These are phyloP conservation scores for Eupithecia pulchellata DNA, from an alignment of 2,888 invertebrate genomes.

Conservation along the genomic window DNA sequence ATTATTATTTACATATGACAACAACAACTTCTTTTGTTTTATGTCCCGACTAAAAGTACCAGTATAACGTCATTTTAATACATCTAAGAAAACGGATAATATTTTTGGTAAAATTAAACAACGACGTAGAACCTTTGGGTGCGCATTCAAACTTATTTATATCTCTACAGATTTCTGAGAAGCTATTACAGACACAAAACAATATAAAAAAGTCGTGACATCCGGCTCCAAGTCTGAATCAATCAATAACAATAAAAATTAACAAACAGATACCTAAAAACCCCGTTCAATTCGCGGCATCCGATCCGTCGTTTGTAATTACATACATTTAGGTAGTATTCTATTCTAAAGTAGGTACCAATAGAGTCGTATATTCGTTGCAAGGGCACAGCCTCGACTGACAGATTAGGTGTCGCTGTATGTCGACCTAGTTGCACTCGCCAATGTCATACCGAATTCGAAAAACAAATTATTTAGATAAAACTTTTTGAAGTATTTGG, in stretches of 20 bases:
- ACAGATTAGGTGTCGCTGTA: conserved; percentile 52
- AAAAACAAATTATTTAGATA: background rate
- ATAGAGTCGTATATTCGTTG: conserved; percentile 39
- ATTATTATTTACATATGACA: no score
- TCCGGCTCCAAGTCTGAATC: background rate
- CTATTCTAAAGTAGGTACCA: conserved; percentile 45
- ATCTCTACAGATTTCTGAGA: background rate
- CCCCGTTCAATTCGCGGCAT: conserved; percentile 33
- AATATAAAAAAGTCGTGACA: background rate
- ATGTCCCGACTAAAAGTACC: background rate
- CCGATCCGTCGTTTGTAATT: conserved; percentile 59
- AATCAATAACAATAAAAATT: conserved; percentile 7
- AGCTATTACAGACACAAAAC: background rate
- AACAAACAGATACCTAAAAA: conserved; percentile 20
- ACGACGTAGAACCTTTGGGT: no score
- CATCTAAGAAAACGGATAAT: no score
- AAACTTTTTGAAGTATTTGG: background rate
- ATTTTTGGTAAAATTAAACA: no score
- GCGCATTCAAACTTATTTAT: background rate
- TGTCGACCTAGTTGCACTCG: conserved; percentile 25
- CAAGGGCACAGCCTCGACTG: conserved; percentile 63
- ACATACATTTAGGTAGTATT: conserved; percentile 54
- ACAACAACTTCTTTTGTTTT: background rate
- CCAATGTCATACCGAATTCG: conserved; percentile 16
- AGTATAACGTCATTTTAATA: no score